Conservation (phyloP, 2,888 invertebrate genomes). For the Ennomos erosarius region DNA sequence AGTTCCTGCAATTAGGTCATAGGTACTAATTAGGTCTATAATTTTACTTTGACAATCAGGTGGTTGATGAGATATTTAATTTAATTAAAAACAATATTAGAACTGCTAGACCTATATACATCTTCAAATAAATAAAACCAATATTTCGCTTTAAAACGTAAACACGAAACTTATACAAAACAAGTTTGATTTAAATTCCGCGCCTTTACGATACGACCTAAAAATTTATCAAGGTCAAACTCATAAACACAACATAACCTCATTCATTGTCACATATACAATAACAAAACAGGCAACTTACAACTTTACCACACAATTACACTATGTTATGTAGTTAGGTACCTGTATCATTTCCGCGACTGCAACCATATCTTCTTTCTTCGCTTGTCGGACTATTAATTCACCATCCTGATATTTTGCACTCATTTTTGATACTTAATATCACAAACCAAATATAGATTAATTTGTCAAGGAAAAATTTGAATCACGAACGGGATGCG, state of each 20-base stretch:
- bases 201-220: neutral
- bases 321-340: conserved; percentile 23
- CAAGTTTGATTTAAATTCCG: neutral
- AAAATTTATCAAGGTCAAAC: neutral
- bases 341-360: conserved; percentile 86
- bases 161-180: too few relatives aligned
- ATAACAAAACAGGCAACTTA: too few relatives aligned
- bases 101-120: too few relatives aligned
- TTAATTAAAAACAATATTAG: too few relatives aligned
- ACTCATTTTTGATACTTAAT: conserved; percentile 45
- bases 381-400: conserved; percentile 73
- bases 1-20: conserved; percentile 85
- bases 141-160: too few relatives aligned
- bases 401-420: conserved; percentile 52
- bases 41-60: neutral
- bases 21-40: neutral
- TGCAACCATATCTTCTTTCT: conserved; percentile 80
- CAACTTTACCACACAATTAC: too few relatives aligned
- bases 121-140: too few relatives aligned
- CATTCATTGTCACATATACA: too few relatives aligned
- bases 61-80: too few relatives aligned
- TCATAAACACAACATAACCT: conserved; percentile 5
- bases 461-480: too few relatives aligned
- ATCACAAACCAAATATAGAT: too few relatives aligned
- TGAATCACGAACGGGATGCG: too few relatives aligned